These are phyloP conservation scores for Poecilia wingei DNA, from an alignment of 2,797 vertebrate genomes.

Conservation along the genomic window DNA sequence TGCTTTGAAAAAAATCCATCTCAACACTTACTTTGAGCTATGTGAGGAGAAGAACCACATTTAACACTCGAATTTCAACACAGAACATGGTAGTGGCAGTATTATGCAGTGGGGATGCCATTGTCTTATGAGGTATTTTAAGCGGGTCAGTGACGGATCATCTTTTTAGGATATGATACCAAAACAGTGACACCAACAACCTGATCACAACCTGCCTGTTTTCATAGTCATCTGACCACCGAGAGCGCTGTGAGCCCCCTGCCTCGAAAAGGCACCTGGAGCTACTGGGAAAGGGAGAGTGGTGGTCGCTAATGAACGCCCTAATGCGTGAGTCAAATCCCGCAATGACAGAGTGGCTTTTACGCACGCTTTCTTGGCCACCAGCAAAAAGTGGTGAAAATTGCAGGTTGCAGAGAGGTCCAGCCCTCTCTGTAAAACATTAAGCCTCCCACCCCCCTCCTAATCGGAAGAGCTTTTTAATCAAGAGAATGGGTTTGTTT, in stretches of 20 bases:
- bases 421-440: neutral
- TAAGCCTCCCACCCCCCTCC: neutral
- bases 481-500: conserved; percentile 20
- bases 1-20: neutral
- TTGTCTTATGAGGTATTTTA: neutral
- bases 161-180: neutral
- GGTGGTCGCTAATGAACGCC: conserved; percentile 19
- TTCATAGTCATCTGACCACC: conserved; percentile 19
- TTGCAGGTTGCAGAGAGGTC: neutral
- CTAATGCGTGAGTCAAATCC: conserved; percentile 16
- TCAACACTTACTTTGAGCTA: neutral
- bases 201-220: conserved; percentile 3
- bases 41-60: neutral
- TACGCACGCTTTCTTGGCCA: conserved; percentile 52
- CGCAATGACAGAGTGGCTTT: conserved; percentile 31
- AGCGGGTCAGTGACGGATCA: neutral
- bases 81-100: neutral
- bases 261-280: conserved; percentile 12
- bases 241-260: conserved; percentile 34
- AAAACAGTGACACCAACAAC: neutral
- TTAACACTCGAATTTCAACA: neutral
- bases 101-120: neutral
- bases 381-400: conserved; percentile 3
- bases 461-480: conserved; percentile 21
- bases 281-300: conserved; percentile 14